phyloP scores from a whole-genome alignment of 2,797 vertebrate genomes.

The Xenopus petersii region DNA sequence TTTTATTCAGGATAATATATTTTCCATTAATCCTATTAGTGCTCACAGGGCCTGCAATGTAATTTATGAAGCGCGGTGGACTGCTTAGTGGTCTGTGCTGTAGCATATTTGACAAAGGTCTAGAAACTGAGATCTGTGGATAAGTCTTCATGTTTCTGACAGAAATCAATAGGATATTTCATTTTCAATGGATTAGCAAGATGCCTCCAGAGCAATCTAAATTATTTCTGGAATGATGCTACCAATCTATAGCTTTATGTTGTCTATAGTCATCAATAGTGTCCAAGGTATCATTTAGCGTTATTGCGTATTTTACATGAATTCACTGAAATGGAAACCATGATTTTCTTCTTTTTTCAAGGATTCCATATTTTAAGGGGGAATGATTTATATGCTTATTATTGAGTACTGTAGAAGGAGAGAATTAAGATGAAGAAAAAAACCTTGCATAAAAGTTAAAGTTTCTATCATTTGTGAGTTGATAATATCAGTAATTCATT shows the following conservation, averaged over 20 bases:
- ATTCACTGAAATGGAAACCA: too few relatives aligned
- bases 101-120: slow-evolving; percentile 18
- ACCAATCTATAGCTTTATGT: not conserved
- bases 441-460: too few relatives aligned
- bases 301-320: too few relatives aligned
- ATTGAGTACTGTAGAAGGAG: too few relatives aligned
- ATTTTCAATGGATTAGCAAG: slow-evolving; percentile 49
- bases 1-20: slow-evolving; percentile 35
- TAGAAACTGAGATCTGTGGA: slow-evolving; percentile 40
- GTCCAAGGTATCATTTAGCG: not conserved
- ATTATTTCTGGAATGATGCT: slow-evolving; percentile 41
- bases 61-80: slow-evolving; percentile 22
- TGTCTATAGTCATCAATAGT: not conserved
- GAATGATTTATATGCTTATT: too few relatives aligned
- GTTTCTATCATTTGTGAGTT: too few relatives aligned
- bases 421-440: too few relatives aligned
- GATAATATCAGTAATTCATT: too few relatives aligned
- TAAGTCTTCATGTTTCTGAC: slow-evolving; percentile 46
- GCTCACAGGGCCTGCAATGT: slow-evolving; percentile 17
- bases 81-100: not conserved
- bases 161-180: slow-evolving; percentile 53
- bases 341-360: too few relatives aligned
- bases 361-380: too few relatives aligned
- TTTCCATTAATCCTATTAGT: slow-evolving; percentile 30
- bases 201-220: slow-evolving; percentile 41